Base-by-base conservation (phyloP, 2,888 invertebrate genomes). In the Eupithecia subfuscata region DNA sequence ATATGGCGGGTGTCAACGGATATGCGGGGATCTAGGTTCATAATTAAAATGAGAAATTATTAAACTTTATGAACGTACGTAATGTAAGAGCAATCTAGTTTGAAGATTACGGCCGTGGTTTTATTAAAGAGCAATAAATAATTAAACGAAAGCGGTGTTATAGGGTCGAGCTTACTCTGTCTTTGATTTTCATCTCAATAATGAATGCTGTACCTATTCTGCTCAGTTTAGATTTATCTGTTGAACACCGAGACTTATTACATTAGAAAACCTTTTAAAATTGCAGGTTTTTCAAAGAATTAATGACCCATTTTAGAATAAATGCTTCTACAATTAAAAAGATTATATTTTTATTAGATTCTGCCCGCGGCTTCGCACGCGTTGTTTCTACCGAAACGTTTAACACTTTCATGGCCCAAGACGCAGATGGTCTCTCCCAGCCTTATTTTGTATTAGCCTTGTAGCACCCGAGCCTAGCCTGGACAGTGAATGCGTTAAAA, bases 41-140 rank as follows among this genome's bases (percentile, higher is more conserved):
- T 60, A 25, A 56, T 60, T 25, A 60, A 60, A 60, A 60, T 25
- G 60, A 60, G 25, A 60, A 22, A 56, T 60, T 60, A 60, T 25
- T 60, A 60, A 60, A 60, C 25, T 22, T 60, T 12, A 60, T 60
- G 60, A 60, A 25, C 12, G 60, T 25, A 6, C 22, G 25, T 60
- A 5, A 22, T 14, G 60, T 60, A 14, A 14, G 14, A 25, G 60
- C 4, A 22, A 22, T 12, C 22, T 22, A 22, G 56, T 11, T 56
- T 56, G 56, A 56, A 56, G 56, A 22, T 56, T 22, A 22, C 56
- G 11, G 8, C 22, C 11, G 11, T 22, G 22, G 56, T 56, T 9
- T 8, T 52, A n/a, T 52, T 5, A 4, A 14, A 25, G 3, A n/a
- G 52, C 4, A 56, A 11, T 11, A 11, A 22, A 56, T 22, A 56